phyloP scores from a whole-genome alignment of 2,888 invertebrate species.

The Icerya purchasi region DNA sequence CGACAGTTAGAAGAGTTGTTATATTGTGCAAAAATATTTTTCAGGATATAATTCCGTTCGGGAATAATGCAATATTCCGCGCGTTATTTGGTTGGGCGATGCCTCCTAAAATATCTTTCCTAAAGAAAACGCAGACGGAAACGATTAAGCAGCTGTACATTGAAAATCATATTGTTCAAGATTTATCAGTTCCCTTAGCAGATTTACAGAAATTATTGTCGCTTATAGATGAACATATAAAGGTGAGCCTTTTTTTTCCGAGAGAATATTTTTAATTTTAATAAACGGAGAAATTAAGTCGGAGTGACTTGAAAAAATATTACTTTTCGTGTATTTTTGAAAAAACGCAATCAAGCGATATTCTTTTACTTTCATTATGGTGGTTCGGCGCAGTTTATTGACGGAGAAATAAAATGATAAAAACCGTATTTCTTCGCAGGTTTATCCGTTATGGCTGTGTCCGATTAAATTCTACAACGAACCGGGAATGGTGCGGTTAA shows the following conservation, averaged over 20 bases:
- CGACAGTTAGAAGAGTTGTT: too few species aligned
- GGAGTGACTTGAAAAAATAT: too few species aligned
- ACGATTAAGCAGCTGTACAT: constrained; percentile 49
- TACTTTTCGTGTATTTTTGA: too few species aligned
- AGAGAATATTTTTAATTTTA: too few species aligned
- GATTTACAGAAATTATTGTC: constrained; percentile 36
- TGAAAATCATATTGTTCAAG: constrained; percentile 54
- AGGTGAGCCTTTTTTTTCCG: too few species aligned
- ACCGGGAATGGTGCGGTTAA: constrained; percentile 44
- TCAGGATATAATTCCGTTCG: constrained; percentile 63
- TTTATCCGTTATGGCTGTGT: constrained; percentile 66
- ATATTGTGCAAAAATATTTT: too few species aligned
- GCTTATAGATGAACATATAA: constrained; percentile 41
- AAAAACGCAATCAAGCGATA: too few species aligned
- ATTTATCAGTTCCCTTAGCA: constrained; percentile 53
- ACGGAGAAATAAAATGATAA: not conserved
- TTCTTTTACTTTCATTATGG: too few species aligned
- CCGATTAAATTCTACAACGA: constrained; percentile 46
- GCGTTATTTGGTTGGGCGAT: constrained; percentile 56
- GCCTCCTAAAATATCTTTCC: constrained; percentile 57
- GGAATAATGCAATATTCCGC: constrained; percentile 50
- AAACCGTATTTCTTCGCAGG: constrained; percentile 27
- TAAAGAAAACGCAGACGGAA: constrained; percentile 54
- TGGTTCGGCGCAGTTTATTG: too few species aligned
- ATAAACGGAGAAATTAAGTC: too few species aligned